phyloP scores from a whole-genome alignment of 2,888 invertebrate species.

The Amiota mariae region DNA sequence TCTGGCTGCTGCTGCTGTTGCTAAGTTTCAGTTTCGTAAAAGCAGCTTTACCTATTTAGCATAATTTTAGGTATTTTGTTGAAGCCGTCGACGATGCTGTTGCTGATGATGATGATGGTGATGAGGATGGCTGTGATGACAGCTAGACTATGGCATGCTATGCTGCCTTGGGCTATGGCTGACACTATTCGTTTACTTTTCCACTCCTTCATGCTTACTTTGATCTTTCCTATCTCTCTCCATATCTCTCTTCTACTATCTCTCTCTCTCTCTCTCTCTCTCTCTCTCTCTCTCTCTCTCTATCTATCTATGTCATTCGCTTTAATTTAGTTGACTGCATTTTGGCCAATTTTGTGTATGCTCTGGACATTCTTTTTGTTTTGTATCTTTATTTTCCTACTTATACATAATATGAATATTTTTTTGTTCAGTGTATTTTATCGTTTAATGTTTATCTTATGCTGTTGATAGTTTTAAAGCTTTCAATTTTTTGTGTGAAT shows the following conservation, averaged over 20 bases:
- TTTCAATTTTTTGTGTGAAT: conserved; percentile 52
- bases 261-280: no score
- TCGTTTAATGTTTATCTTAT: conserved; percentile 30
- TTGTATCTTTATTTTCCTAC: conserved; percentile 9
- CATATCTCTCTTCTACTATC: background rate
- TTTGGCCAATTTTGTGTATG: conserved; percentile 49
- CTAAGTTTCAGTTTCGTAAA: conserved; percentile 53
- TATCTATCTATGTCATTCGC: background rate
- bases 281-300: background rate
- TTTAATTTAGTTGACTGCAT: conserved; percentile 22
- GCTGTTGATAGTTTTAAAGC: conserved; percentile 61
- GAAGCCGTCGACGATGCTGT: background rate
- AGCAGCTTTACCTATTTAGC: conserved; percentile 65
- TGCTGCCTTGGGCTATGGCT: conserved; percentile 18
- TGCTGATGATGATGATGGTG: background rate
- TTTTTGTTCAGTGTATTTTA: conserved; percentile 25
- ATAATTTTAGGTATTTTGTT: conserved; percentile 59
- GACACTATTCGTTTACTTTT: conserved; percentile 23
- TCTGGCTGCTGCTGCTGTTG: conserved; percentile 54
- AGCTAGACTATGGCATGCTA: no score
- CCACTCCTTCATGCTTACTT: background rate
- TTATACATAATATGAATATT: conserved; percentile 21
- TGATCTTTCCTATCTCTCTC: background rate
- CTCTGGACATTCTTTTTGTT: conserved; percentile 43
- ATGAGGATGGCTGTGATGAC: background rate